These are phyloP conservation scores for Nasonia oneida DNA, from an alignment of 2,888 invertebrate genomes.

Conservation along the genomic window DNA sequence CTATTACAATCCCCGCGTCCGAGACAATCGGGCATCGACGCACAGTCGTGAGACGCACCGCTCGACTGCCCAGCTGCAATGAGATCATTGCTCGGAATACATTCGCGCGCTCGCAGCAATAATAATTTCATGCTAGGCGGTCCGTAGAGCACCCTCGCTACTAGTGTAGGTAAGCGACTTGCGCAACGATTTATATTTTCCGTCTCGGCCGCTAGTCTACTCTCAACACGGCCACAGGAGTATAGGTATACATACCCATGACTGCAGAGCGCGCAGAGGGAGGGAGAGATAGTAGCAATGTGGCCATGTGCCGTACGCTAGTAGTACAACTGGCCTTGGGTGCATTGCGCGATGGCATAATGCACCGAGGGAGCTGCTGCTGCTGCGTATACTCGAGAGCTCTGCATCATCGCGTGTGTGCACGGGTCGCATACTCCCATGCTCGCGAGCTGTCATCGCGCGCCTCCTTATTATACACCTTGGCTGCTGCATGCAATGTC, in stretches of 20 bases:
- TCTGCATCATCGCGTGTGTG: constrained; percentile 69
- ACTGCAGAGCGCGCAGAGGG: constrained; percentile 58
- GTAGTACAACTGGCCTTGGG: constrained; percentile 78
- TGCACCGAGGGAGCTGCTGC: constrained; percentile 64
- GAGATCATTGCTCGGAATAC: constrained; percentile 78
- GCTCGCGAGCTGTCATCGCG: constrained; percentile 57
- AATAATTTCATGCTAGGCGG: constrained; percentile 75
- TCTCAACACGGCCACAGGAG: neutral
- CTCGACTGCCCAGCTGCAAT: constrained; percentile 69
- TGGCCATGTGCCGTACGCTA: constrained; percentile 49
- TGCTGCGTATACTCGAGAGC: constrained; percentile 66
- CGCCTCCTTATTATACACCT: neutral
- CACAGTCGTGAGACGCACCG: neutral
- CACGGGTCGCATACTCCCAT: constrained; percentile 62
- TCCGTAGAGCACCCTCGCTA: constrained; percentile 73
- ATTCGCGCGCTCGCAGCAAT: constrained; percentile 67
- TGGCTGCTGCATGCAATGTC: neutral
- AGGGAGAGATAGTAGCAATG: neutral
- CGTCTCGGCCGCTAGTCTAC: constrained; percentile 59
- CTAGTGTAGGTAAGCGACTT: constrained; percentile 66
- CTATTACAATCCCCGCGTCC: constrained; percentile 30
- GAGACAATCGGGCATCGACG: constrained; percentile 3
- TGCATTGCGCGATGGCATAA: constrained; percentile 76
- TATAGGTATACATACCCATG: neutral
- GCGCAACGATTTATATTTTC: constrained; percentile 78